A percentile compares a stretch with the other conserved stretches of the same genome.
These are phyloP conservation scores for Podotricha telesiphe DNA, from an alignment of 2,888 invertebrate genomes.

Conservation along the genomic window DNA sequence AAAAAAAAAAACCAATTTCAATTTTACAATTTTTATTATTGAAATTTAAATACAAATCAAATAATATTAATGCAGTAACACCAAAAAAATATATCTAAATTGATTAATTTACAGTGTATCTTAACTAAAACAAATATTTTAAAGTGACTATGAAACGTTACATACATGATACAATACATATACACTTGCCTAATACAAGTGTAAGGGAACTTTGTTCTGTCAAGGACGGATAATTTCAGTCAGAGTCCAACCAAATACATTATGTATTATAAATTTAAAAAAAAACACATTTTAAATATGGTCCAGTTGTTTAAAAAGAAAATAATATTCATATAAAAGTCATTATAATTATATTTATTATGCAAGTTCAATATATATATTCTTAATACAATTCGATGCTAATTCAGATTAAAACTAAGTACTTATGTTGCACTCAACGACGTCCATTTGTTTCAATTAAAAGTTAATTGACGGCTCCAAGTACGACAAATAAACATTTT, in stretches of 20 bases:
- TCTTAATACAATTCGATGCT: slow-evolving; percentile 12
- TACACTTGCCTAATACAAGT: slow-evolving; percentile 37
- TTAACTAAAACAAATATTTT: slow-evolving; percentile 47
- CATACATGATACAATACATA: slow-evolving; percentile 38
- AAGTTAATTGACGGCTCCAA: background rate
- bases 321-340: background rate
- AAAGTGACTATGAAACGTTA: slow-evolving; percentile 45
- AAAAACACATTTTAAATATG: slow-evolving; percentile 22
- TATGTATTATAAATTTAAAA: slow-evolving; percentile 5
- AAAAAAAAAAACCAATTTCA: slow-evolving; percentile 34
- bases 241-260: slow-evolving; percentile 27
- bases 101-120: slow-evolving; percentile 53
- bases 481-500: background rate
- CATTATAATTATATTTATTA: background rate
- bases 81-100: slow-evolving; percentile 46
- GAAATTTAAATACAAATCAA: slow-evolving; percentile 75
- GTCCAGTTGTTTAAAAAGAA: slow-evolving; percentile 11
- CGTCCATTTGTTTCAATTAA: background rate
- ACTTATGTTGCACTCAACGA: background rate
- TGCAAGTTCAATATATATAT: slow-evolving; percentile 9
- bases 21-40: slow-evolving; percentile 70
- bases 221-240: slow-evolving; percentile 39
- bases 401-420: background rate
- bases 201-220: slow-evolving; percentile 31
- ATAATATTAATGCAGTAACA: slow-evolving; percentile 38